Evolutionary conservation across 2,797 vertebrate species (phyloP), one percentile per base, ranked within the genome.

Genomic region (Parambassis ranga): DNA sequence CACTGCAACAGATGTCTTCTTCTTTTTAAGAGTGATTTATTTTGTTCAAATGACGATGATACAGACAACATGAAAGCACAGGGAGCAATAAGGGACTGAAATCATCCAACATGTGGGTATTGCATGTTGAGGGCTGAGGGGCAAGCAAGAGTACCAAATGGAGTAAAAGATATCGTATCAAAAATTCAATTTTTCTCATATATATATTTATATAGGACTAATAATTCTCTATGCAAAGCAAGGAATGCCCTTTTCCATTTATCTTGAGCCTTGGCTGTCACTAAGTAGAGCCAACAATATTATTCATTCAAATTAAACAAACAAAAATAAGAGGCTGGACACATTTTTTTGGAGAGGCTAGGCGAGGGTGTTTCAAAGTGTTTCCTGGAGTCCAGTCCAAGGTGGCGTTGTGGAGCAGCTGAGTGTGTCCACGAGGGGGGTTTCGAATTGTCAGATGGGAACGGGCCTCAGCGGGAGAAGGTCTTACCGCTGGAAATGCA

Each of bases 401-500:
- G 71, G 77, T 73, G 79, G 75, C 38, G 46, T 77, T 51, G 76
- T 61, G 68, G 67, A 26, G 68, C 81, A 5, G 69, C 44, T 28
- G 50, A 77, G 51, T 33, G 31, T 64, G 39, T 67, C 79, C 79
- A 58, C 18, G 2, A 70, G 38, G 69, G 49, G 49, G 70, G 59
- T 18, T 63, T 48, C 53, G 85, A 37, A 64, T 46, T 44, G 13
- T 66, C 38, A 19, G 64, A 53, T 62, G 53, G 20, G 5, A 7
- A 83, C 85, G 70, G 43, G 62, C 71, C 71, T 92, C 88, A 93
- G 68, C 92, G 93, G 31, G 86, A 74, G 71, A 99, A 98, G 0
- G 96, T 99, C 90, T 98, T 99, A 80, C 97, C 97, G 90, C 97
- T 96, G 89, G 37, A 87, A 85, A 48, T 18, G 0, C 4, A 16